Base-by-base conservation (phyloP, 2,888 invertebrate species). In the Zaprionus obscuricornis region DNA sequence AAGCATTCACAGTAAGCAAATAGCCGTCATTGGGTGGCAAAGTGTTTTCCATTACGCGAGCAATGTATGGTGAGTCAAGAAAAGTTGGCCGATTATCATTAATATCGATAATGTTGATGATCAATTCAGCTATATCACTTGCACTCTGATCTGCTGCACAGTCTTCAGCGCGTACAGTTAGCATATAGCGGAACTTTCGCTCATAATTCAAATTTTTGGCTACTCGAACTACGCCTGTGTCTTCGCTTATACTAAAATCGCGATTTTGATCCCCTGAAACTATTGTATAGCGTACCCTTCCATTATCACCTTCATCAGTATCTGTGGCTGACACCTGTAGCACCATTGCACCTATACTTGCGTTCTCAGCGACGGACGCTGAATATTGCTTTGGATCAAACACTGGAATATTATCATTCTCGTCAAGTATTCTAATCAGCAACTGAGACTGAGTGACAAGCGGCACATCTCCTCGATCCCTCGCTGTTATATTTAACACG, bases 41-140 rank as follows among this genome's bases (percentile, higher is more conserved):
- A 83, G 96, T 94, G 89, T 97, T 96, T 91, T 98, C 98, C 94
- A 97, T 96, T 55, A 98, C 97, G 89, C 96, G 95, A 2, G 97
- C 96, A 87, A 96, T 91, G 91, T 97, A 98, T 0, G 98, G 98
- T n/a, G 97, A 97, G 91, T 98, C 96, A 74, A 96, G 91, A 91
- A 98, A 98, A 34, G 96, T 95, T 34, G 98, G 98, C 20, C 95
- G 95, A 88, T 97, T 97, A 91, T 98, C 98, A 91, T 98, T 98
- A 87, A 97, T 95, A 90, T 98, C 97, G 71, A 95, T 93, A 47
- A 98, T 95, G 54, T 93, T 93, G 84, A 98, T 96, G 62, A 95
- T 93, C 76, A 97, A 93, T 89, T 95, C 95, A 74, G 94, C 96
- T 54, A 93, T 95, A 91, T 95, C 96, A 88, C 92, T 94, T 88